Percentiles rank a stretch among this genome's conserved stretches.
phyloP scores from a whole-genome alignment of 2,113 vertebrate species.

The Rattus norvegicus region DNA sequence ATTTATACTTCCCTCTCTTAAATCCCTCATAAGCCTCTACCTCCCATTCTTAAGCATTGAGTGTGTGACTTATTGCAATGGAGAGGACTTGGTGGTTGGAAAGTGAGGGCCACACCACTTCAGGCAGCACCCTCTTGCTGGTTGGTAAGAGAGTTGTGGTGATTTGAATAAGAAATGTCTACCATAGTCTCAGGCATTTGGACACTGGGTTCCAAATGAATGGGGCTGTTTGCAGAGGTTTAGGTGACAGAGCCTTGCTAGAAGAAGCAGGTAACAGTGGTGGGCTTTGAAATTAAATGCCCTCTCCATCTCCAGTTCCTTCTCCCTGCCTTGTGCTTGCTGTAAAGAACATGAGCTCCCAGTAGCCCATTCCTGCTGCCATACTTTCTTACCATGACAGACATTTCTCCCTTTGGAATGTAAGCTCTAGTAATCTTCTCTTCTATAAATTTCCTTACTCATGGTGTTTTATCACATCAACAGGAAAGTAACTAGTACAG shows the following conservation, averaged over 20 bases:
- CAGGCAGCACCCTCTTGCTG: not conserved
- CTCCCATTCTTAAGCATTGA: not conserved
- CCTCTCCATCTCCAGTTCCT: not conserved
- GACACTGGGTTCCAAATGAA: no score
- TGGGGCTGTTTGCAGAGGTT: not conserved
- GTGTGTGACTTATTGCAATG: not conserved
- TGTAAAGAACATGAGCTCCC: not conserved
- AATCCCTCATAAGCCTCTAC: not conserved
- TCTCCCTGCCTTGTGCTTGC: not conserved
- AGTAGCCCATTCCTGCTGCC: not conserved
- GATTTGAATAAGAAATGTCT: no score
- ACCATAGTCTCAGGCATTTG: not conserved
- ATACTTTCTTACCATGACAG: no score
- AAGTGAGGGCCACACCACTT: fast-evolving
- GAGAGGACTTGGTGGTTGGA: not conserved
- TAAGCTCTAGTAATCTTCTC: not conserved
- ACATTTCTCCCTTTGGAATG: not conserved
- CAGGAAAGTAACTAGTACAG: not conserved
- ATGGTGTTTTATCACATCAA: not conserved
- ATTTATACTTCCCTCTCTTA: no score
- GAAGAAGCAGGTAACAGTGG: not conserved
- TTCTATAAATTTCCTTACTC: not conserved
- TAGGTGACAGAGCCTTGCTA: not conserved
- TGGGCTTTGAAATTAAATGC: not conserved
- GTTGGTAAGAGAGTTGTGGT: not conserved